Evolutionary conservation across 1,140 invertebrate genomes (phyloP).

Genomic region (Pygmarrhopalites habei): DNA sequence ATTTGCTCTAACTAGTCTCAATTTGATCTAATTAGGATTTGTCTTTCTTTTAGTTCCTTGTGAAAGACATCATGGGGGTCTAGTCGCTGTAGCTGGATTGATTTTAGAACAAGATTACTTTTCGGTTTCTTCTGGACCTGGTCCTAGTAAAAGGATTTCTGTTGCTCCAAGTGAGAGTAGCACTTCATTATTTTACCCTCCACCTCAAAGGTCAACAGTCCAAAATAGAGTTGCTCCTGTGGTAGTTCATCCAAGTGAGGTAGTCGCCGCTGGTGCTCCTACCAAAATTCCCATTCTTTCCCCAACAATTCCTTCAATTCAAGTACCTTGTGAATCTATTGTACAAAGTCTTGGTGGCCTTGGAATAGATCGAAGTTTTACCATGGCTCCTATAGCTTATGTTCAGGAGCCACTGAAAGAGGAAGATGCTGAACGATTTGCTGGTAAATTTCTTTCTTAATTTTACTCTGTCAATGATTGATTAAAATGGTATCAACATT

Average conservation of each 20-base stretch:
- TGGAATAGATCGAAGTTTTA: background rate
- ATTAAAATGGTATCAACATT: too few relatives aligned
- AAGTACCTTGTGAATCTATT: background rate
- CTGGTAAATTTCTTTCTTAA: constrained; percentile 20
- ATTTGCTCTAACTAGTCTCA: too few relatives aligned
- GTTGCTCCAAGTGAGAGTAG: background rate
- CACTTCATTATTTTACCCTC: background rate
- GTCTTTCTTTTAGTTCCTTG: too few relatives aligned
- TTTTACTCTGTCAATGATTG: background rate
- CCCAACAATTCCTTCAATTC: background rate
- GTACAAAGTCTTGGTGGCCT: background rate
- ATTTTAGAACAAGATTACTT: constrained; percentile 48
- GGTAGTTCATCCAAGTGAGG: too few relatives aligned
- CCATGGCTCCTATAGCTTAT: constrained; percentile 3
- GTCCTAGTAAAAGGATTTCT: background rate
- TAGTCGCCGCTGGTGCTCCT: background rate
- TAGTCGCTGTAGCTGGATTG: constrained; percentile 51
- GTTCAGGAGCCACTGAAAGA: constrained; percentile 27
- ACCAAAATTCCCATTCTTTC: background rate
- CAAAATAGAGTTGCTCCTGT: too few relatives aligned
- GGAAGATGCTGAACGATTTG: constrained; percentile 33
- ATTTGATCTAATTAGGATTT: too few relatives aligned
- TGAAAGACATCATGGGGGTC: constrained; percentile 50
- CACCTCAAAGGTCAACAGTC: background rate
- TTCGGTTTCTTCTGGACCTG: background rate